A percentile compares a stretch with the other conserved stretches of the same genome.
phyloP scores from a whole-genome alignment of 2,797 vertebrate genomes.

The Loriculus beryllinus region DNA sequence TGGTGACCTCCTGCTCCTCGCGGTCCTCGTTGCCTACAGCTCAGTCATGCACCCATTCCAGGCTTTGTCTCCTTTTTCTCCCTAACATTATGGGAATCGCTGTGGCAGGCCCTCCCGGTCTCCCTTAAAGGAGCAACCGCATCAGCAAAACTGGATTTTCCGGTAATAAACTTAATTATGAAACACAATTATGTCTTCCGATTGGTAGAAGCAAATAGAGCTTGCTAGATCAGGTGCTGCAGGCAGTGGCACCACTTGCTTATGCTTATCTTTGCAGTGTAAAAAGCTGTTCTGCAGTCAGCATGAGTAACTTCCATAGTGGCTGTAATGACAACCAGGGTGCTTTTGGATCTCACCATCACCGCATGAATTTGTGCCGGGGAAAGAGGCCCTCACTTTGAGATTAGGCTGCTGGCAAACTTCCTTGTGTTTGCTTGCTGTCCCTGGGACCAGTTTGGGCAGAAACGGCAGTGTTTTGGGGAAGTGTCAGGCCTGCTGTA shows the following conservation, averaged over 20 bases:
- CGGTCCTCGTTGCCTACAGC: fast-evolving
- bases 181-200: fast-evolving
- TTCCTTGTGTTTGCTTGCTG: background rate
- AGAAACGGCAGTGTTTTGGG: background rate
- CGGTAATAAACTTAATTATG: background rate
- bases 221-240: fast-evolving
- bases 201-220: background rate
- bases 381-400: background rate
- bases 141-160: background rate
- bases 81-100: fast-evolving
- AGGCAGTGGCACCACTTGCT: fast-evolving
- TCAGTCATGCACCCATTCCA: fast-evolving
- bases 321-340: fast-evolving
- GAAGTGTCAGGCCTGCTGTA: background rate
- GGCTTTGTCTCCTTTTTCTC: background rate
- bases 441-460: background rate
- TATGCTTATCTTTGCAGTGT: fast-evolving
- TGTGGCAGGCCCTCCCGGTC: background rate
- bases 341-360: background rate
- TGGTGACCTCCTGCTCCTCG: background rate
- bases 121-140: background rate
- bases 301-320: fast-evolving
- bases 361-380: fast-evolving
- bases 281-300: background rate
- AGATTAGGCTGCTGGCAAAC: background rate